A percentile compares a stretch with the other conserved stretches of the same genome.
phyloP scores from a whole-genome alignment of 2,797 vertebrate genomes.

The Neosalanx taihuensis region DNA sequence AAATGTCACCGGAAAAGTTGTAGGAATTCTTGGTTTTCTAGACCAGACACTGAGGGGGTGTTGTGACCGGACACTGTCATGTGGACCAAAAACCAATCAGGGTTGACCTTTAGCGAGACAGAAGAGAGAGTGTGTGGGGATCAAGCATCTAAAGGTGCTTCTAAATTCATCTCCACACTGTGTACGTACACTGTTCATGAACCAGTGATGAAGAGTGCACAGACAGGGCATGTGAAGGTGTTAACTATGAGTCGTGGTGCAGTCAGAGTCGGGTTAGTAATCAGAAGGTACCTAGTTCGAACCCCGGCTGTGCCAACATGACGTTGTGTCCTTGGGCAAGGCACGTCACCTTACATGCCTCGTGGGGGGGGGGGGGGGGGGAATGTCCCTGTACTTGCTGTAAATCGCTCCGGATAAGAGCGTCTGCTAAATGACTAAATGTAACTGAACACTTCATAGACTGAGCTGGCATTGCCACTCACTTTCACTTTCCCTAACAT shows the following conservation, averaged over 20 bases:
- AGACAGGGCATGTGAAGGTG: not conserved
- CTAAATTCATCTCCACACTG: not conserved
- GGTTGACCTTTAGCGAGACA: conserved; percentile 15
- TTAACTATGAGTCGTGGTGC: no score
- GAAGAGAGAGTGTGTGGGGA: not conserved
- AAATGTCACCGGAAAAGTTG: not conserved
- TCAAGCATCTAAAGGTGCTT: conserved; percentile 1
- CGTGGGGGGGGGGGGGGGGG: no score
- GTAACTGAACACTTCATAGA: no score
- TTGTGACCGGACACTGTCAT: not conserved
- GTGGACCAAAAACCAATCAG: conserved; percentile 15
- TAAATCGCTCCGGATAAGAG: no score
- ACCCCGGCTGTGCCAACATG: no score
- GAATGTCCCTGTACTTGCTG: no score
- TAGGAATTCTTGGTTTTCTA: not conserved
- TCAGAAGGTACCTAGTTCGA: no score
- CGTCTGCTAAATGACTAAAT: no score
- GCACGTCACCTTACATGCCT: no score
- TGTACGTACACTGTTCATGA: not conserved
- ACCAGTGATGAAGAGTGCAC: not conserved
- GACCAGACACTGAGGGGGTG: not conserved
- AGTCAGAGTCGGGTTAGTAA: no score
- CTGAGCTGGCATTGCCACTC: not conserved
- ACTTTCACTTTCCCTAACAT: not conserved
- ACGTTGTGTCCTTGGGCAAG: no score